phyloP scores from a whole-genome alignment of 2,113 vertebrate species.

The Amia ocellicauda region DNA sequence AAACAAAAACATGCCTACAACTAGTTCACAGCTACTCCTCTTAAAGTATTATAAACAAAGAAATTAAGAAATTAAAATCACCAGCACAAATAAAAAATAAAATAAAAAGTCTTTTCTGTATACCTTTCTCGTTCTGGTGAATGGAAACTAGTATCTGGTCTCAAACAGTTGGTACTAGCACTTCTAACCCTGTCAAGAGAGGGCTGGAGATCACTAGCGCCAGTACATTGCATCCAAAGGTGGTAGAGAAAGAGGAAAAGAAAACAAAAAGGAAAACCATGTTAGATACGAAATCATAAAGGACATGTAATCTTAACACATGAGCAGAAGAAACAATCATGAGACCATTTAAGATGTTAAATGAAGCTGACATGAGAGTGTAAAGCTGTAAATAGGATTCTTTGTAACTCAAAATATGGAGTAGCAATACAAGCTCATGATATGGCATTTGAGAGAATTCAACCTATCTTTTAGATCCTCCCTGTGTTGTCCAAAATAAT shows the following conservation, averaged over 20 bases:
- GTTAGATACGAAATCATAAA: slow-evolving; percentile 79
- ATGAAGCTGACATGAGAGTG: no score
- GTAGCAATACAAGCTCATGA: no score
- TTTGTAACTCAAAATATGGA: no score
- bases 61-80: slow-evolving; percentile 54
- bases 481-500: no score
- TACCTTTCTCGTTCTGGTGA: slow-evolving; percentile 97
- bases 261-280: slow-evolving; percentile 81
- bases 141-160: slow-evolving; percentile 93
- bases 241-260: slow-evolving; percentile 66
- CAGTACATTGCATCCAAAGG: slow-evolving; percentile 83
- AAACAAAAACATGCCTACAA: background rate
- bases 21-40: background rate
- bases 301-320: slow-evolving; percentile 69
- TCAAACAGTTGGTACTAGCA: slow-evolving; percentile 98
- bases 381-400: no score
- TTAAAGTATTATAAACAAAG: slow-evolving; percentile 28
- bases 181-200: slow-evolving; percentile 97
- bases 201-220: slow-evolving; percentile 96
- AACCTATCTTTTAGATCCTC: no score
- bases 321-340: slow-evolving; percentile 39
- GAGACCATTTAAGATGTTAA: no score
- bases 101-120: slow-evolving; percentile 73
- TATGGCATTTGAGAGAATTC: no score
- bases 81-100: slow-evolving; percentile 67